Evolutionary conservation across 2,113 vertebrate species (phyloP).

Genomic region (Anser brachyrhynchus): DNA sequence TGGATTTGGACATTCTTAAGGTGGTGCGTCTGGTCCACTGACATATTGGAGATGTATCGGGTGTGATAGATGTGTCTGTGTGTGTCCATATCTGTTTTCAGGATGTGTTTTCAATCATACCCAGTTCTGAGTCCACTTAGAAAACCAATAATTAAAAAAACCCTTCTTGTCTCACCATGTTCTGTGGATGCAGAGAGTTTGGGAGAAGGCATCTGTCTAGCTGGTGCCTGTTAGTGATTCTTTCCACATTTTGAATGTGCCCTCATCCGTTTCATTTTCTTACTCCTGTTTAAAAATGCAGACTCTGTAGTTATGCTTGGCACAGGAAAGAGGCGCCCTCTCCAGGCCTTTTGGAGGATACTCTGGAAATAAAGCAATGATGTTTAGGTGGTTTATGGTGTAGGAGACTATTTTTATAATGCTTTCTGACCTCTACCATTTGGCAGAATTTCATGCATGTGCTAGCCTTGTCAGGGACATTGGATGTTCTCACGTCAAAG

Average conservation of each 20-base stretch:
- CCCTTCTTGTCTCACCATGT: not conserved
- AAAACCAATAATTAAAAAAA: not conserved
- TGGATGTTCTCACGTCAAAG: not conserved
- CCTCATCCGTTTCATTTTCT: not conserved
- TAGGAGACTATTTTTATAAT: not conserved
- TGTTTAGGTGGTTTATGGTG: not conserved
- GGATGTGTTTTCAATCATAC: not conserved
- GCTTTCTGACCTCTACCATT: not conserved
- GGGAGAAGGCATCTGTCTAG: not conserved
- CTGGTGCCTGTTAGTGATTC: not conserved
- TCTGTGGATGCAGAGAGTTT: not conserved
- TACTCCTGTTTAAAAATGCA: not conserved
- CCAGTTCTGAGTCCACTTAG: not conserved
- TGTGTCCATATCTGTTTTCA: not conserved
- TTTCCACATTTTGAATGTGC: not conserved
- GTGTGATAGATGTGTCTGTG: not conserved
- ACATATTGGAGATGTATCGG: not conserved
- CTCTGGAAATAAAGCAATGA: not conserved
- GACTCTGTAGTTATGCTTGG: not conserved
- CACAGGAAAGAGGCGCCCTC: conserved; percentile 56
- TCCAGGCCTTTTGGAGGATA: conserved; percentile 55
- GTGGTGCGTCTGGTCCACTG: not conserved
- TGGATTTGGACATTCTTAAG: not conserved
- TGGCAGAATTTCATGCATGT: not conserved
- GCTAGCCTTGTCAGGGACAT: not conserved